These are phyloP conservation scores for Ctenochaetus hawaiiensis DNA, from an alignment of 2,797 vertebrate species.

Conservation along the genomic window DNA sequence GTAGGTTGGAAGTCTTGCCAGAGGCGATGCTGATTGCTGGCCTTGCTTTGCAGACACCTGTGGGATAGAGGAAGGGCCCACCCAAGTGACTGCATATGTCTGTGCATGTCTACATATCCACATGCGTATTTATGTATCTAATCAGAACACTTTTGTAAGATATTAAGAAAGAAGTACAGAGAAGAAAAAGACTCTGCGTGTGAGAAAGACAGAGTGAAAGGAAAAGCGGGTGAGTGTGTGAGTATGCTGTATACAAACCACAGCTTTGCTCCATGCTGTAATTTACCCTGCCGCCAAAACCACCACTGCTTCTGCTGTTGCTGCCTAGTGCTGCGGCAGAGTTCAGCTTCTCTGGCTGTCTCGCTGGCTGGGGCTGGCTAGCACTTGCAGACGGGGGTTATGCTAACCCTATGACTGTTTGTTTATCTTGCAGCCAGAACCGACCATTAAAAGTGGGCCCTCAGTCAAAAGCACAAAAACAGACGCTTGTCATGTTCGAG, in stretches of 20 bases:
- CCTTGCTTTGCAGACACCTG: slow-evolving; percentile 65
- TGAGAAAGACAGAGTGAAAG: slow-evolving; percentile 65
- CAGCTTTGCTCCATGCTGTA: slow-evolving; percentile 87
- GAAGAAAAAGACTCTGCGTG: slow-evolving; percentile 29
- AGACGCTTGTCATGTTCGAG: slow-evolving; percentile 88
- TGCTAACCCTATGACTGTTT: slow-evolving; percentile 85
- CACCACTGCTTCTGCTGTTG: slow-evolving; percentile 77
- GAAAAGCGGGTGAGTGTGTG: slow-evolving; percentile 75
- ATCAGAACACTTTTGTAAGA: slow-evolving; percentile 38
- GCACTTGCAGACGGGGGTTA: slow-evolving; percentile 72
- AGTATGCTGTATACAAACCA: slow-evolving; percentile 82
- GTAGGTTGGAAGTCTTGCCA: slow-evolving; percentile 57
- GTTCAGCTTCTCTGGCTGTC: slow-evolving; percentile 71
- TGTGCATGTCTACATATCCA: neutral
- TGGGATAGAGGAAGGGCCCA: slow-evolving; percentile 68
- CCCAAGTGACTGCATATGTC: slow-evolving; percentile 51
- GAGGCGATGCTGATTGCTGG: slow-evolving; percentile 58
- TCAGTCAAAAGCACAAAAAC: slow-evolving; percentile 86
- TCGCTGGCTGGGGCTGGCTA: slow-evolving; percentile 64
- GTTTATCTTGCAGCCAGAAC: slow-evolving; percentile 86
- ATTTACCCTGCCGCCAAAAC: slow-evolving; percentile 88
- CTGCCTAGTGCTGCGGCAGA: slow-evolving; percentile 67
- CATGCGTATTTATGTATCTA: neutral
- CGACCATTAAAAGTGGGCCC: slow-evolving; percentile 83
- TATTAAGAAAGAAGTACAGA: slow-evolving; percentile 24